Conservation (phyloP, 2,888 invertebrate genomes). For the Eristalis pertinax region DNA sequence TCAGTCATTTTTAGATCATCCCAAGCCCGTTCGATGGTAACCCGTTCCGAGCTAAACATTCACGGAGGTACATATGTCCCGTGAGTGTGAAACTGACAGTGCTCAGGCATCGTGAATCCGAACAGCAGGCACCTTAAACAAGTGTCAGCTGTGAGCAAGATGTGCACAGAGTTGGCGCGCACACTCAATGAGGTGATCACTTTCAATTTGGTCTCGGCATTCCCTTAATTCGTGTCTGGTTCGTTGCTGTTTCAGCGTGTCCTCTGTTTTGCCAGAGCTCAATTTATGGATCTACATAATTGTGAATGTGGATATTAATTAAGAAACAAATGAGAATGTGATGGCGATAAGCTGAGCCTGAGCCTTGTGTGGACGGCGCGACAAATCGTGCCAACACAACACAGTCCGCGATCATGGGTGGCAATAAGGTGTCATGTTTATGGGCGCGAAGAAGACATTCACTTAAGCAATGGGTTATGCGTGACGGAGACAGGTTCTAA, state of each 20-base stretch:
- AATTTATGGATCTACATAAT: conserved; percentile 50
- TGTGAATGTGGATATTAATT: conserved; percentile 53
- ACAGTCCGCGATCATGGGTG: conserved; percentile 22
- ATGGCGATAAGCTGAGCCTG: conserved; percentile 2
- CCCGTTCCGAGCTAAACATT: background rate
- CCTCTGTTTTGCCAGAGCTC: background rate
- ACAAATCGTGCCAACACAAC: conserved; percentile 25
- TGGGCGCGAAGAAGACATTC: conserved; percentile 6
- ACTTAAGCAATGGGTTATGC: background rate
- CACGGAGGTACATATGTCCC: background rate
- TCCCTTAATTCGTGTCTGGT: background rate
- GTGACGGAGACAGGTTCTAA: background rate
- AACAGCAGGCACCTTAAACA: background rate
- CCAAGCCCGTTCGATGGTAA: background rate
- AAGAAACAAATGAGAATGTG: conserved; percentile 35
- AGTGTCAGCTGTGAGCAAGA: conserved; percentile 9
- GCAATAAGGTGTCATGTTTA: conserved; percentile 45
- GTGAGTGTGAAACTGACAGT: background rate
- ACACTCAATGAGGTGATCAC: conserved; percentile 23
- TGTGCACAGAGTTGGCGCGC: conserved; percentile 3
- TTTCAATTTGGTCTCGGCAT: conserved; percentile 28
- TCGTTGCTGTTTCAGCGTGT: background rate
- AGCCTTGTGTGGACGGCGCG: conserved; percentile 18
- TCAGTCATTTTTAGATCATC: background rate
- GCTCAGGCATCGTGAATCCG: background rate